Conservation (phyloP, 2,888 invertebrate species). For the Pandemis corylana region DNA sequence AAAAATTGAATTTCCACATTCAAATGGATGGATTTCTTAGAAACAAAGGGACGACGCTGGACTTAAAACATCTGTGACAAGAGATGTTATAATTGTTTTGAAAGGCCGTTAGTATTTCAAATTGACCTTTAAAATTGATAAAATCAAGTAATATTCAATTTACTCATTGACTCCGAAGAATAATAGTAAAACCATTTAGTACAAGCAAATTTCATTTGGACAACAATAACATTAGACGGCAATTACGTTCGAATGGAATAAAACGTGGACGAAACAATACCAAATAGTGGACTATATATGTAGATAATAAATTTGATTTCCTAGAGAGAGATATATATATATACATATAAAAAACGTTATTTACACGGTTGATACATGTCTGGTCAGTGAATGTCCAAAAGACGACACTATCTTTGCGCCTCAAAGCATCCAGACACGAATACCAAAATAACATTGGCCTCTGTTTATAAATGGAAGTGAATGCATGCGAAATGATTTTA, state of each 20-base stretch:
- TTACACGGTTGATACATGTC: slow-evolving; percentile 65
- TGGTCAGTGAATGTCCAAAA: slow-evolving; percentile 3
- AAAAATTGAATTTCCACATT: slow-evolving; percentile 68
- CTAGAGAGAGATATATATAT: slow-evolving; percentile 63
- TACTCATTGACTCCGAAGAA: slow-evolving; percentile 23
- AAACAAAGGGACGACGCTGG: slow-evolving; percentile 75
- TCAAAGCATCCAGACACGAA: not conserved
- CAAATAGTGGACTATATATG: slow-evolving; percentile 77
- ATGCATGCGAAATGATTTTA: not conserved
- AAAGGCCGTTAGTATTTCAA: slow-evolving; percentile 64
- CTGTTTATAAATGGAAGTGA: slow-evolving; percentile 4
- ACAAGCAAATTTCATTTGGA: slow-evolving; percentile 72
- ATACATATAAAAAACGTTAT: slow-evolving; percentile 60
- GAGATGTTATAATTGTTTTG: slow-evolving; percentile 59
- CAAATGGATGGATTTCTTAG: slow-evolving; percentile 77
- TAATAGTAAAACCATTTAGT: slow-evolving; percentile 61
- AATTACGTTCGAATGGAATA: slow-evolving; percentile 78
- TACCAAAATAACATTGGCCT: slow-evolving; percentile 13
- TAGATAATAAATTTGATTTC: slow-evolving; percentile 65
- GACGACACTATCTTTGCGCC: not conserved
- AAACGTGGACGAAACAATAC: slow-evolving; percentile 82
- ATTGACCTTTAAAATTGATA: slow-evolving; percentile 63
- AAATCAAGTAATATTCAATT: slow-evolving; percentile 32
- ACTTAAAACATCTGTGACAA: slow-evolving; percentile 58
- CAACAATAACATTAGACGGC: slow-evolving; percentile 78